phyloP scores from a whole-genome alignment of 1,140 invertebrate species.

The Papilio helenus region DNA sequence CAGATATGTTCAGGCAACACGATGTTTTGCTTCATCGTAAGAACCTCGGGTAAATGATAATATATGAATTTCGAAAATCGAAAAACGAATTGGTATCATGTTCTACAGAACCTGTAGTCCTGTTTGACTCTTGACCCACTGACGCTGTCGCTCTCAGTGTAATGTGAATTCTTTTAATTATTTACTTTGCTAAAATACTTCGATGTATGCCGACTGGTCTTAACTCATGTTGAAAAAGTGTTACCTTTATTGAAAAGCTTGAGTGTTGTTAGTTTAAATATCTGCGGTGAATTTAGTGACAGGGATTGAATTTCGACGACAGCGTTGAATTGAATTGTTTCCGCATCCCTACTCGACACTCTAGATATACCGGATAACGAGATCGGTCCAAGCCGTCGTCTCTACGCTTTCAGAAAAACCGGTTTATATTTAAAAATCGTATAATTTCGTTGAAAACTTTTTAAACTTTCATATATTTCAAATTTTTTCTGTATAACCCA shows the following conservation, averaged over 20 bases:
- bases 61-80: too few species aligned
- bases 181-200: too few species aligned
- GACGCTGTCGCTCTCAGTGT: too few species aligned
- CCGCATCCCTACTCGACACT: constrained; percentile 39
- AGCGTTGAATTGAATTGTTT: constrained; percentile 39
- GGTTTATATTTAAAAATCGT: constrained; percentile 27
- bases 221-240: neutral
- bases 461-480: constrained; percentile 12
- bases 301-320: constrained; percentile 37
- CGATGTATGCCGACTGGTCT: too few species aligned
- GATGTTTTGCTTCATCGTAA: too few species aligned
- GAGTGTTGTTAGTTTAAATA: constrained; percentile 32
- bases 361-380: constrained; percentile 36
- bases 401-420: constrained; percentile 27
- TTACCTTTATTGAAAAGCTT: neutral
- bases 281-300: constrained; percentile 27
- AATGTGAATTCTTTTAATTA: too few species aligned
- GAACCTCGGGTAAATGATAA: too few species aligned
- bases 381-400: constrained; percentile 26
- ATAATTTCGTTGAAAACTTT: constrained; percentile 35
- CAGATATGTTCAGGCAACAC: too few species aligned
- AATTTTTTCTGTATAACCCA: constrained; percentile 24
- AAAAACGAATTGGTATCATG: too few species aligned
- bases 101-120: too few species aligned
- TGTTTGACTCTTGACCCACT: too few species aligned